Base-by-base conservation (phyloP, 2,113 vertebrate species). In the Excalfactoria chinensis region DNA sequence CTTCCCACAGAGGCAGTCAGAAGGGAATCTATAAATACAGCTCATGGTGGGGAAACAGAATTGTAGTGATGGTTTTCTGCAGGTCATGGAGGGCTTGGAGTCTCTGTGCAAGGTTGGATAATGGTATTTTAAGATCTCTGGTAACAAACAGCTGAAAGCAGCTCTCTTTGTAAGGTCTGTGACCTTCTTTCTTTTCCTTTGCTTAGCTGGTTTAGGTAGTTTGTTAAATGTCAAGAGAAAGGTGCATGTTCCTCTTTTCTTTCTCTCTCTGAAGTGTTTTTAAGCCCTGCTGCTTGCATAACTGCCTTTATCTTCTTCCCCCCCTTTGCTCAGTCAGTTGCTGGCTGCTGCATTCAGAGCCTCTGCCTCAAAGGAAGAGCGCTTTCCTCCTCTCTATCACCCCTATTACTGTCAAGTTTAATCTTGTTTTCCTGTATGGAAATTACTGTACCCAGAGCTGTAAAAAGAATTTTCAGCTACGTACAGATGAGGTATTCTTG, bases 361-460 rank as follows among this genome's bases (percentile, higher is more conserved):
- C 76, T 81, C 35, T 86, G 81, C 84, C 89, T 91, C 82, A 81
- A 77, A 94, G 85, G 79, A 84, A 89, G 79, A 94, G 80, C 0
- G 0, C n/a, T 76, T 40, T 51, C 30, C 84, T 35, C 22, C 51
- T 93, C 82, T 74, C 82, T 71, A 76, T 88, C 60, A 71, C 85
- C 89, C 74, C 81, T 79, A 84, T 87, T 94, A 81, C 87, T 71
- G 85, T 94, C 79, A 96, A 88, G 84, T 90, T 97, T 55, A 84
- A 94, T 94, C 93, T 96, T 89, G 84, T 89, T 97, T 68, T 95
- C 67, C 92, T 94, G 0, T 48, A 53, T 40, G 23, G 83, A 78
- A 86, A 64, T 95, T 93, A 66, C 10, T 74, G 95, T 96, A 72
- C 58, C 35, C 70, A 90, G 64, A 94, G 73, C 68, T 96, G 79